Conservation (phyloP, 2,113 vertebrate genomes). For the Rhizomys pruinosus region DNA sequence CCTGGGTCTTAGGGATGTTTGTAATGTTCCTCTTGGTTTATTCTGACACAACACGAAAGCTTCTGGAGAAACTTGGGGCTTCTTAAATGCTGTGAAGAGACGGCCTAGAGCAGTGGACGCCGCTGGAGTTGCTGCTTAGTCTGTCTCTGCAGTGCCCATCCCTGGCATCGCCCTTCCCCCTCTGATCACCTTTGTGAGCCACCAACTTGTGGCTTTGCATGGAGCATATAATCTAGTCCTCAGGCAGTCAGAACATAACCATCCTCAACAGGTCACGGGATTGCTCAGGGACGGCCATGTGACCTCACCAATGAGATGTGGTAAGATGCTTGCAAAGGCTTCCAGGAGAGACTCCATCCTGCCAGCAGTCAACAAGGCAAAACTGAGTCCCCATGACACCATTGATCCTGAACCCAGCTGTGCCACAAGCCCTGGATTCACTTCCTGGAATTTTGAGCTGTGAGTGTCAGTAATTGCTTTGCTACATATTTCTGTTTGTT, state of each 20-base stretch:
- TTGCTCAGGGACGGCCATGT: background rate
- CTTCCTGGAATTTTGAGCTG: background rate
- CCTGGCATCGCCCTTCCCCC: background rate
- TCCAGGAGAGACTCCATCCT: conserved; percentile 15
- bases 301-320: background rate
- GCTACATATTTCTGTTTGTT: background rate
- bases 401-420: background rate
- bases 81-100: background rate
- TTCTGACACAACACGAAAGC: background rate
- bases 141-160: background rate
- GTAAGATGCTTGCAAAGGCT: background rate
- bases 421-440: background rate
- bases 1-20: background rate
- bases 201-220: background rate
- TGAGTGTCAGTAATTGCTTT: background rate
- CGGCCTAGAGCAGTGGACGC: background rate
- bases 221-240: background rate
- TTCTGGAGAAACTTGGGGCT: background rate
- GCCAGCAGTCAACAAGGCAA: background rate
- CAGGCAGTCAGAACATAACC: background rate
- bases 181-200: background rate
- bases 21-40: background rate
- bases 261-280: background rate
- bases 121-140: background rate
- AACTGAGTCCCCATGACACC: background rate